A percentile compares a stretch with the other conserved stretches of the same genome.
Conservation (phyloP, 2,888 invertebrate genomes). For the Eudemis profundana region DNA sequence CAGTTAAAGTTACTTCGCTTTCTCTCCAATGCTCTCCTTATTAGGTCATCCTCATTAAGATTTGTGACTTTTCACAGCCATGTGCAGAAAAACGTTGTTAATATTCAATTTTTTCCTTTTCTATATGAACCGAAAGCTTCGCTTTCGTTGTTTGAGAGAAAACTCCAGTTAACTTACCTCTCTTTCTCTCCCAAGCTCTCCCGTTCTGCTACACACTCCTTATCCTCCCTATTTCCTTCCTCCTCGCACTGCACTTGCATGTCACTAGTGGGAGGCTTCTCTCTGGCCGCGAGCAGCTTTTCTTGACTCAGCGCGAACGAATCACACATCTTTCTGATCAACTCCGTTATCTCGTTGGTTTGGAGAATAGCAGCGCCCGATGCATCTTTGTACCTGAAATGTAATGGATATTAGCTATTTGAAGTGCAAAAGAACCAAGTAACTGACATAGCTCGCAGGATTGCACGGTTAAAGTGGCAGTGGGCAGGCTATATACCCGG, state of each 20-base stretch:
- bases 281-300: conserved; percentile 56
- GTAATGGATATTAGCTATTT: too few relatives aligned
- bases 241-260: conserved; percentile 72
- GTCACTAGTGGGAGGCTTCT: conserved; percentile 62
- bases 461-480: too few relatives aligned
- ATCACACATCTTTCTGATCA: conserved; percentile 77
- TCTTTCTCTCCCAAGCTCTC: conserved; percentile 46
- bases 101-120: too few relatives aligned
- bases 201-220: conserved; percentile 22
- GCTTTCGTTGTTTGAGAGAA: not conserved
- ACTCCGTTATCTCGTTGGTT: conserved; percentile 70
- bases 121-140: too few relatives aligned
- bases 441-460: too few relatives aligned
- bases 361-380: conserved; percentile 69
- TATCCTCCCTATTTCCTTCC: conserved; percentile 43
- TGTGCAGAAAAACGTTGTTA: too few relatives aligned
- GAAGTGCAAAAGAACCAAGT: too few relatives aligned
- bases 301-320: conserved; percentile 72
- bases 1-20: too few relatives aligned
- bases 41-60: too few relatives aligned
- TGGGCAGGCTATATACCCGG: too few relatives aligned
- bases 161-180: not conserved
- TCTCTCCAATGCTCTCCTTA: too few relatives aligned
- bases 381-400: conserved; percentile 71
- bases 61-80: too few relatives aligned